Evolutionary conservation across 2,113 vertebrate genomes (phyloP), one percentile per base, ranked within the genome.

Genomic region (Neodon shergylaensis): DNA sequence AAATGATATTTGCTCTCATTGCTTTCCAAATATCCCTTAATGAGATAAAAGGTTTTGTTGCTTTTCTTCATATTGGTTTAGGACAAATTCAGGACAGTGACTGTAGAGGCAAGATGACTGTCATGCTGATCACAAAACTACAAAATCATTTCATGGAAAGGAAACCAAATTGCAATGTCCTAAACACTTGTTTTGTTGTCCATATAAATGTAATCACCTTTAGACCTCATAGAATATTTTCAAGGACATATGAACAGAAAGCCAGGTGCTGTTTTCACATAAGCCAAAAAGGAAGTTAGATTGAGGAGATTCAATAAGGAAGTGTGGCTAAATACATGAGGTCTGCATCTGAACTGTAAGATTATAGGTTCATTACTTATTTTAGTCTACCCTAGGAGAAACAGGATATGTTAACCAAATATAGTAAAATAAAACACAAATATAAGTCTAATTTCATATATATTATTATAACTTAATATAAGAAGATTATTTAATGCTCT

Each of bases 61-160:
- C 1, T 44, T 54, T 91, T 91, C 5, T 39, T 87, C n/a, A 16
- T 44, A 9, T 19, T 74, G 7, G 52, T 70, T 65, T 61, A 63
- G 63, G 13, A 42, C 6, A 54, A 84, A 54, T 63, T 0, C 8
- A 78, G 14, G 6, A 13, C 24, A 63, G 6, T 24, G 11, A 6
- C 8, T 5, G 0, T 19, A 39, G 21, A 61, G 3, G 0, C 1
- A n/a, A 12, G 14, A 1, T 63, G 52, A 24, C 26, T 3, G 19
- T 2, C 4, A 8, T 44, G n/a, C 2, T 39, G 39, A 74, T 22
- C 22, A 76, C 6, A 77, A 31, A 85, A n/a, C 5, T 44, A 7
- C 28, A 24, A 91, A 28, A 3, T 4, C 16, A 49, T 21, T 24
- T 36, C 0, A 0, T 8, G 4, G 21, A 16, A 5, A 73, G 24